Base-by-base conservation (phyloP, 2,888 invertebrate genomes). In the Pachycephus smyrnensis region DNA sequence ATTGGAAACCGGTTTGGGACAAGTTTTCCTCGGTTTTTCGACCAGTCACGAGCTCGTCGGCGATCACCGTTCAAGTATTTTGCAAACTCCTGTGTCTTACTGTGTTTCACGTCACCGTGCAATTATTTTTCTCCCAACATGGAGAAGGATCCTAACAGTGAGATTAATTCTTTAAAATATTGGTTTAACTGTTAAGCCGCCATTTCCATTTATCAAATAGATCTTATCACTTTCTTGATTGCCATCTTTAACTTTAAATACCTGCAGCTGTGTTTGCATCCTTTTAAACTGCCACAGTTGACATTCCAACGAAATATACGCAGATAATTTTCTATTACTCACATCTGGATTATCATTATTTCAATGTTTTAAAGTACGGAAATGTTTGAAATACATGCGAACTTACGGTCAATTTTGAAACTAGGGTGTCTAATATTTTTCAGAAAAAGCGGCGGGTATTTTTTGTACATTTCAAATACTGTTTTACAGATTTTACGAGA, bases 1-100 rank as follows among this genome's bases (percentile, higher is more conserved):
- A 84, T 80, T 69, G 73, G 81, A 83, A 89, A 88, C 88, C 88
- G 88, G 89, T 89, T 89, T 86, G 80, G 83, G 84, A 89, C 87
- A 84, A 86, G 88, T 88, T 87, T 84, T 81, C 85, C 83, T 80
- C 73, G 81, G 85, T 86, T 88, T 88, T 87, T 88, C 82, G 83
- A 80, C 76, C 73, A 74, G 79, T 40, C 69, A 6, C 75, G 68
- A 35, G 33, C 75, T 69, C 81, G 76, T 78, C 81, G 68, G 71
- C 69, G 69, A 76, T 36, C 32, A 37, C 12, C 73, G 77, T 40
- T 40, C 40, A 40, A 40, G 40, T 40, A 40, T 40, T 40, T 40
- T 15, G 40, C 40, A 6, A 40, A 6, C 40, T 40, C 40, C 40
- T 40, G 40, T 40, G 40, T 40, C 40, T 40, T 40, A 40, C 15